Evolutionary conservation across 2,113 vertebrate genomes (phyloP), one percentile per base, ranked within the genome.

Genomic region (Notarius lentiginosus): DNA sequence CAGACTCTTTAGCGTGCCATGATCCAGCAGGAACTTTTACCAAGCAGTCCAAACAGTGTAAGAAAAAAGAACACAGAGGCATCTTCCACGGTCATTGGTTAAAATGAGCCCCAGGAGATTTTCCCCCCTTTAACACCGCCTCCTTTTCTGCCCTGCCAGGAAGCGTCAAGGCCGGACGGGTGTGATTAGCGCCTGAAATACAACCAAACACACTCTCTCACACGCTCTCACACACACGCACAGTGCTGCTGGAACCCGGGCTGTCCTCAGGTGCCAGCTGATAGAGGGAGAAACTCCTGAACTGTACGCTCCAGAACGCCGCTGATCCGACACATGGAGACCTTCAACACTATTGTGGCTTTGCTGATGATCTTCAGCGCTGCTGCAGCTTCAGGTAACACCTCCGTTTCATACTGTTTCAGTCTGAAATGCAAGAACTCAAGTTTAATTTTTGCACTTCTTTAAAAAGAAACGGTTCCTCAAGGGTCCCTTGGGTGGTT

Each of bases 371-470:
- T 90, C 79, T 72, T 94, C 76, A n/a, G 86, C 34, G 86, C 70
- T 22, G 82, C 92, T 12, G 81, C 92, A 86, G 88, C 90, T 53
- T 91, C 92, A 82, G 94, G 95, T 96, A 89, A 93, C 93, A 30
- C 2, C 24, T 11, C 34, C 34, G 9, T 34, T 34, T 53, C 30
- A 9, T 34, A 17, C 17, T 41, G 14, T 34, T 85, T 61, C 24
- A 7, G 10, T 77, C 75, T 53, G 47, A 70, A 20, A 66, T 83
- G 14, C 55, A 30, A 51, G 24, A 53, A n/a, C 6, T 24, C 24
- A 11, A 22, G 4, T 56, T 56, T 56, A 11, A 41, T 27, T 15
- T 56, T 20, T 5, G 2, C 18, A 34, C 15, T 12, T 24, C 18
- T 1, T 51, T 53, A 30, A 41, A 72, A 73, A 47, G 22, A 34